Evolutionary conservation across 23 tunicate species (phyloP).

Genomic region (Corella eumyota): DNA sequence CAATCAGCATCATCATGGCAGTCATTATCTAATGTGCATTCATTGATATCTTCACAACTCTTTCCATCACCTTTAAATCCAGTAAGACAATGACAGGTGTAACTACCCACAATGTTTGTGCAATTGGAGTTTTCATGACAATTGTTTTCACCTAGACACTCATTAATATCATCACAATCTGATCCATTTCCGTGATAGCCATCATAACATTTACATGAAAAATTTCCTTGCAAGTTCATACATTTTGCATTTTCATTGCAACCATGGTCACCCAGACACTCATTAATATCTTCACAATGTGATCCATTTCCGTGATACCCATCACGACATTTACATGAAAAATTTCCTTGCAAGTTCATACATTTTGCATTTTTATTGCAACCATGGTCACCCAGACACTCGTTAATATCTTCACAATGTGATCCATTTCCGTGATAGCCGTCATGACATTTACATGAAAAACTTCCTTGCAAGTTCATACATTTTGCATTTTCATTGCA

Average conservation of each 20-base stretch:
- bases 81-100: no score
- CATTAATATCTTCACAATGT: background rate
- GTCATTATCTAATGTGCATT: constrained; percentile 1
- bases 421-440: no score
- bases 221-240: background rate
- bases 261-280: background rate
- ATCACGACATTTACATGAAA: background rate
- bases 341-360: background rate
- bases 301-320: constrained; percentile 1
- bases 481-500: no score
- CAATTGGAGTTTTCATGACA: no score
- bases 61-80: no score
- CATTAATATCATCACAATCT: no score
- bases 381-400: background rate
- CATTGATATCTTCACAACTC: constrained; percentile 20
- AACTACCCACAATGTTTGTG: no score
- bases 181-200: background rate
- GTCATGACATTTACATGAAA: no score
- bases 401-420: constrained; percentile 1
- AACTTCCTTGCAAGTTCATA: no score
- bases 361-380: background rate
- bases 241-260: background rate
- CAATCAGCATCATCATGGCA: no score
- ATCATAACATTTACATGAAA: background rate
- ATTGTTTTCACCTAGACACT: no score